Evolutionary conservation across 2,888 invertebrate species (phyloP).

Genomic region (Amaurobius ferox): DNA sequence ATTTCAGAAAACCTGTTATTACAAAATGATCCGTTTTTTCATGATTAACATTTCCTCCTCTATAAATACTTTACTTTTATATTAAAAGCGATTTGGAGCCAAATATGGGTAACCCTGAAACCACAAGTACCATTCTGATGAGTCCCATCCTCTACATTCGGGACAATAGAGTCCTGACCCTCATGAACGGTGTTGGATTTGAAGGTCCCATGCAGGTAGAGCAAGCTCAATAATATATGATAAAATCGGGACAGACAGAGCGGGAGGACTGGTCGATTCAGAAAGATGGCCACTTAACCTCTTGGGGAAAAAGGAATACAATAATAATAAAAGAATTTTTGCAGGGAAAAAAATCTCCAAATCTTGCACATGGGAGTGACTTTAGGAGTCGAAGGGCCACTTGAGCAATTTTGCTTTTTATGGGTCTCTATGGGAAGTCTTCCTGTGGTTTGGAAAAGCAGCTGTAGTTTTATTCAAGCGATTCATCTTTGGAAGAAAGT

Average conservation of each 20-base stretch:
- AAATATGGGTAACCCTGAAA: constrained; percentile 37
- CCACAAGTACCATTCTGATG: too few relatives aligned
- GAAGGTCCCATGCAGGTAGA: constrained; percentile 31
- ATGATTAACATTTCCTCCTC: too few relatives aligned
- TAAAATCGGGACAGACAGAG: constrained; percentile 33
- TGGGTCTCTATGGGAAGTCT: constrained; percentile 17
- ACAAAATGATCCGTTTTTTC: too few relatives aligned
- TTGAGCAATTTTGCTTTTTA: constrained; percentile 31
- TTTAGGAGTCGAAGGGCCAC: constrained; percentile 46
- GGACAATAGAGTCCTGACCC: constrained; percentile 40
- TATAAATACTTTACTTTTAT: too few relatives aligned
- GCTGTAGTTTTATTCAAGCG: constrained; percentile 33
- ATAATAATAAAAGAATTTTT: constrained; percentile 44
- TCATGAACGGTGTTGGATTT: constrained; percentile 11
- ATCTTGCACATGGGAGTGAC: constrained; percentile 36
- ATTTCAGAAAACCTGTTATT: too few relatives aligned
- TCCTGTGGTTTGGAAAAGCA: constrained; percentile 30
- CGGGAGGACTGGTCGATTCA: constrained; percentile 31
- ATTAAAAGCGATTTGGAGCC: constrained; percentile 17
- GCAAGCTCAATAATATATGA: constrained; percentile 20
- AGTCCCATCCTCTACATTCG: constrained; percentile 23
- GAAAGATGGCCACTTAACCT: constrained; percentile 63
- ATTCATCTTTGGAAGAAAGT: neutral
- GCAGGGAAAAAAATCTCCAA: constrained; percentile 9
- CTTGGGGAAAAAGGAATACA: neutral